Evolutionary conservation across 2,888 invertebrate genomes (phyloP), one percentile per base, ranked within the genome.

Genomic region (Caenorhabditis sinica): DNA sequence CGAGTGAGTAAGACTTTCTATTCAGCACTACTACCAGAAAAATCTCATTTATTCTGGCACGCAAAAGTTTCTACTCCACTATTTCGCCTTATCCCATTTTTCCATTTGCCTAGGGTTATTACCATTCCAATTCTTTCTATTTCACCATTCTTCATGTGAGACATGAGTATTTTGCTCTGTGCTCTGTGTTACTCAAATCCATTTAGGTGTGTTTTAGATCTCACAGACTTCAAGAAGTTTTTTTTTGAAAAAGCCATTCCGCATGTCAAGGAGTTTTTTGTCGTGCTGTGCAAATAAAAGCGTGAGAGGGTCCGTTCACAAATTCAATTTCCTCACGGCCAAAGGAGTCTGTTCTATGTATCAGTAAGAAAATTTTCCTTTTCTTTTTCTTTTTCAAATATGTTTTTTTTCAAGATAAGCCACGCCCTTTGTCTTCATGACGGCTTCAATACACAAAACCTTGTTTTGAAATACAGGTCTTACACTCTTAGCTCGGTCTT

Each of bases 21-120:
- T 68, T 56, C 75, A 58, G 20, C 30, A 45, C 4, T 13, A n/a
- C 66, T 76, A n/a, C 28, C 76, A 77, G 40, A 77, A 66, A 72
- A 80, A 80, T 80, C 80, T 80, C 80, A 80, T 80, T 80, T 80
- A 80, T 80, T 80, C 80, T 56, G 45, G 49, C 80, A 80, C 80
- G 80, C 80, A 45, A 80, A 80, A 43, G 66, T 72, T 80, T 72
- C 71, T 63, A 51, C 61, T 65, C 23, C 40, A 69, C 56, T 56
- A 69, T 49, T 53, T 33, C 17, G 20, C 1, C 11, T 45, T 72
- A 25, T 30, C 28, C 28, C 30, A n/a, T 56, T 49, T 72, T 61
- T 30, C 20, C 36, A 15, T 53, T 56, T 25, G 25, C 13, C 4
- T 25, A 25, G 17, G n/a, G 28, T n/a, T 65, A 65, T 65, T 71